A percentile compares a stretch with the other conserved stretches of the same genome.
These are phyloP conservation scores for Okapia johnstoni DNA, from an alignment of 2,113 vertebrate genomes.

Conservation along the genomic window DNA sequence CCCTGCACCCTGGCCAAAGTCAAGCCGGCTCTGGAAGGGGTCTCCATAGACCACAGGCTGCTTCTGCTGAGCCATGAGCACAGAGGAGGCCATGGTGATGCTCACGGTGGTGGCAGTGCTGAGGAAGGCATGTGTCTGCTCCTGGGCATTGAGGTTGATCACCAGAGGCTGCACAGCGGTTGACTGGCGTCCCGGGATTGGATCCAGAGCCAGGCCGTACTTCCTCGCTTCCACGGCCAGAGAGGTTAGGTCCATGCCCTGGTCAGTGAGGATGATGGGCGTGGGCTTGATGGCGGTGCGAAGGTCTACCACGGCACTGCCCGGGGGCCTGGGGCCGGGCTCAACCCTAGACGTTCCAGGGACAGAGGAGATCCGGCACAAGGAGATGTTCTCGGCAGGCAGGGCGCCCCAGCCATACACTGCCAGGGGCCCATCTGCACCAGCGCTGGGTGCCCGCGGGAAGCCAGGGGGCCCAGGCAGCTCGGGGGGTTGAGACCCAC, in stretches of 20 bases:
- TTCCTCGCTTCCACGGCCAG: slow-evolving; percentile 92
- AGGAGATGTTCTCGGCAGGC: slow-evolving; percentile 91
- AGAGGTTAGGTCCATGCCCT: slow-evolving; percentile 98
- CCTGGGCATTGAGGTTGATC: slow-evolving; percentile 97
- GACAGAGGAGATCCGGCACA: slow-evolving; percentile 91
- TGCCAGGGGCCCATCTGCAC: slow-evolving; percentile 77
- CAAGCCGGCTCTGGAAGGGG: slow-evolving; percentile 93
- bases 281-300: slow-evolving; percentile 89
- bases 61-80: slow-evolving; percentile 92
- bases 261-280: slow-evolving; percentile 97
- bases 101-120: slow-evolving; percentile 89
- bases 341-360: slow-evolving; percentile 89
- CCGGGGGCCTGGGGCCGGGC: slow-evolving; percentile 84
- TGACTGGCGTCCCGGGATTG: slow-evolving; percentile 87
- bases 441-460: slow-evolving; percentile 71
- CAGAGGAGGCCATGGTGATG: slow-evolving; percentile 90
- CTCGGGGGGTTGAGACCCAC: slow-evolving; percentile 81
- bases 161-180: slow-evolving; percentile 94
- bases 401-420: slow-evolving; percentile 87
- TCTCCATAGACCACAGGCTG: slow-evolving; percentile 93
- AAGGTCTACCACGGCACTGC: slow-evolving; percentile 90
- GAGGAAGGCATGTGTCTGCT: slow-evolving; percentile 89
- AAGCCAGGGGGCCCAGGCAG: slow-evolving; percentile 80
- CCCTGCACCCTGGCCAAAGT: slow-evolving; percentile 92
- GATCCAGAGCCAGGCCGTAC: slow-evolving; percentile 91